These are phyloP conservation scores for Chloroclystis v-ata DNA, from an alignment of 2,888 invertebrate genomes.

Conservation along the genomic window DNA sequence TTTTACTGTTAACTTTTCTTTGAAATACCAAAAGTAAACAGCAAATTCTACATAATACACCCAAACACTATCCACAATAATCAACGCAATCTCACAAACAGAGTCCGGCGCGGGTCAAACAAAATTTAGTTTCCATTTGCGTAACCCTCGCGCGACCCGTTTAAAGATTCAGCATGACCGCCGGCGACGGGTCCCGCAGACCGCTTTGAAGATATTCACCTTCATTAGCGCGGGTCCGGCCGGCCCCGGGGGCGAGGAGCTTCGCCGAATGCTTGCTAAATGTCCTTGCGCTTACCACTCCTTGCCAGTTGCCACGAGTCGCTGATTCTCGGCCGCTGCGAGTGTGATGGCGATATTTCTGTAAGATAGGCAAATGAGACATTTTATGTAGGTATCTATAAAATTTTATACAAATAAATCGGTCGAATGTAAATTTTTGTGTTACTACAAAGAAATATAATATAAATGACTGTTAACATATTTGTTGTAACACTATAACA, in stretches of 20 bases:
- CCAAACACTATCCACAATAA: not conserved
- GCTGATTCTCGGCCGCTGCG: too few relatives aligned
- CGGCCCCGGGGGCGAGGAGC: slow-evolving; percentile 51
- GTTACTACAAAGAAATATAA: too few relatives aligned
- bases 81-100: slow-evolving; percentile 17
- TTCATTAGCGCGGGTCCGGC: slow-evolving; percentile 67
- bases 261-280: slow-evolving; percentile 10
- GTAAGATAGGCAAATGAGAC: too few relatives aligned
- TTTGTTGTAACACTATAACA: too few relatives aligned
- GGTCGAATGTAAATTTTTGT: too few relatives aligned
- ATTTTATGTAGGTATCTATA: too few relatives aligned
- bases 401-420: too few relatives aligned
- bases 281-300: slow-evolving; percentile 29
- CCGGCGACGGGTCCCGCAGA: slow-evolving; percentile 56
- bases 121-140: slow-evolving; percentile 49
- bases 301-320: slow-evolving; percentile 10
- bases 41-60: too few relatives aligned
- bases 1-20: too few relatives aligned
- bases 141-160: slow-evolving; percentile 51
- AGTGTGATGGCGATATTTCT: too few relatives aligned
- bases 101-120: slow-evolving; percentile 32
- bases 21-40: too few relatives aligned
- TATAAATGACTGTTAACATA: too few relatives aligned
- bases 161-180: slow-evolving; percentile 72
- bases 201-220: slow-evolving; percentile 73